phyloP scores from a whole-genome alignment of 2,888 invertebrate genomes.

The Limnephilus lunatus region DNA sequence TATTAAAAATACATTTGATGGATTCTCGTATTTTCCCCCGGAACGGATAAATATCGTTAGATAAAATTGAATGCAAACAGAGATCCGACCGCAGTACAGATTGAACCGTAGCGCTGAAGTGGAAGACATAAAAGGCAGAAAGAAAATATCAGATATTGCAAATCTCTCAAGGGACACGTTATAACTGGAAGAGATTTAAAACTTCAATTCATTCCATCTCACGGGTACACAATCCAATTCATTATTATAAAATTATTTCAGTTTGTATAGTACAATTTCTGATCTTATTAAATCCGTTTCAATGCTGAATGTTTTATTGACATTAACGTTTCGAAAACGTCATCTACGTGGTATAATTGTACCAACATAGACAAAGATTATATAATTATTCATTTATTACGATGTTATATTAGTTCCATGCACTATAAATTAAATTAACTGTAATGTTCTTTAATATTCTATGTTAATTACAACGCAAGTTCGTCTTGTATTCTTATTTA shows the following conservation, averaged over 20 bases:
- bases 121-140: background rate
- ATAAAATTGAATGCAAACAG: slow-evolving; percentile 26
- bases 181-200: background rate
- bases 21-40: background rate
- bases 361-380: too few relatives aligned
- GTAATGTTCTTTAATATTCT: too few relatives aligned
- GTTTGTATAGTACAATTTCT: background rate
- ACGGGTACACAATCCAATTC: background rate
- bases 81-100: slow-evolving; percentile 13
- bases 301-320: too few relatives aligned
- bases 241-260: background rate
- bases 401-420: too few relatives aligned
- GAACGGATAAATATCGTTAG: background rate
- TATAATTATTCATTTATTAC: too few relatives aligned
- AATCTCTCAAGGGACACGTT: background rate
- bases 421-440: too few relatives aligned
- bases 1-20: background rate
- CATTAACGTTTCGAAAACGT: too few relatives aligned
- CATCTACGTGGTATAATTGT: too few relatives aligned
- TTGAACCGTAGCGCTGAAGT: background rate
- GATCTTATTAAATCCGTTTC: too few relatives aligned
- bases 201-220: background rate
- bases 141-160: background rate
- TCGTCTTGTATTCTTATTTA: too few relatives aligned
- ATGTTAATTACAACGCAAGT: too few relatives aligned